Evolutionary conservation across 2,888 invertebrate genomes (phyloP).

Genomic region (Cataglyphis albicans): DNA sequence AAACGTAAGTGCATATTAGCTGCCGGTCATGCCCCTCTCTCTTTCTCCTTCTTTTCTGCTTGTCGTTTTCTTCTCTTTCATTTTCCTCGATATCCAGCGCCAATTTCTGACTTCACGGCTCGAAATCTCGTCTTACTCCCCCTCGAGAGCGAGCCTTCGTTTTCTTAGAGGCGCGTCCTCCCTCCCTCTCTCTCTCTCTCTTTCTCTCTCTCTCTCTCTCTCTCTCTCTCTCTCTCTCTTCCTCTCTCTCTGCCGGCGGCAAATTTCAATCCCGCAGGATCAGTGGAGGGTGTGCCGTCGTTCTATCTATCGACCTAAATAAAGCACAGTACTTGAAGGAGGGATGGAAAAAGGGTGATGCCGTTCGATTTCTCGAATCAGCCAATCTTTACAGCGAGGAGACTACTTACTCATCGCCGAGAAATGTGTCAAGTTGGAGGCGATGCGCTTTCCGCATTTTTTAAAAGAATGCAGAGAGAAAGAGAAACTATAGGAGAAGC

Average conservation of each 20-base stretch:
- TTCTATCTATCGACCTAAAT: slow-evolving; percentile 34
- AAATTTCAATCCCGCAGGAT: slow-evolving; percentile 48
- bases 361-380: slow-evolving; percentile 3
- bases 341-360: neutral
- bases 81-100: slow-evolving; percentile 20
- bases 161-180: neutral
- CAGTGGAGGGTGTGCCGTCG: neutral
- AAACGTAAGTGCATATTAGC: slow-evolving; percentile 52
- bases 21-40: slow-evolving; percentile 14
- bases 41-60: neutral
- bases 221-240: too few relatives aligned
- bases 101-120: slow-evolving; percentile 40
- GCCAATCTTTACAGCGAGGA: slow-evolving; percentile 12
- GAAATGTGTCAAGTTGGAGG: slow-evolving; percentile 26
- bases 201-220: too few relatives aligned
- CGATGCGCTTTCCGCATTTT: neutral
- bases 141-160: neutral
- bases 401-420: slow-evolving; percentile 2
- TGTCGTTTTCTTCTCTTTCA: neutral
- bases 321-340: slow-evolving; percentile 10
- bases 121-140: slow-evolving; percentile 28
- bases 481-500: neutral
- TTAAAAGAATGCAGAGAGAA: neutral
- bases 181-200: too few relatives aligned
- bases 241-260: neutral